These are phyloP conservation scores for Scaptodrosophila latifasciaeformis DNA, from an alignment of 2,888 invertebrate genomes.

Conservation along the genomic window DNA sequence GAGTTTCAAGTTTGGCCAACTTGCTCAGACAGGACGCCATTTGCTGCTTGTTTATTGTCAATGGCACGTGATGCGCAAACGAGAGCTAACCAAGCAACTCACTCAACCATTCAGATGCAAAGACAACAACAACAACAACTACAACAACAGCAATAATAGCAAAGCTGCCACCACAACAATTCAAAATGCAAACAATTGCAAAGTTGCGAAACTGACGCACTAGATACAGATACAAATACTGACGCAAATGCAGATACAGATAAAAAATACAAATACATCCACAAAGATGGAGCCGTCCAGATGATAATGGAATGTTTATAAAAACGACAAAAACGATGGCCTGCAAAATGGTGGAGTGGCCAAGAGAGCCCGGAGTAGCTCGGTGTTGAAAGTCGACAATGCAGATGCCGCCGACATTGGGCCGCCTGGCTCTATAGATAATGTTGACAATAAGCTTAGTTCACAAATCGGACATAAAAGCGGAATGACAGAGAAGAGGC, in stretches of 20 bases:
- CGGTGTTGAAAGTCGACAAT: too few species aligned
- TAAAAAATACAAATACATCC: slow-evolving; percentile 20
- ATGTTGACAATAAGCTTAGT: too few species aligned
- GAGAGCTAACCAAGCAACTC: slow-evolving; percentile 36
- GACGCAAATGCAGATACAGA: slow-evolving; percentile 15
- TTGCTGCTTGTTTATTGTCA: slow-evolving; percentile 36
- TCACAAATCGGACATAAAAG: too few species aligned
- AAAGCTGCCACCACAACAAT: slow-evolving; percentile 14
- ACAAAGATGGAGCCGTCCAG: too few species aligned
- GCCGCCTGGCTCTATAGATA: too few species aligned
- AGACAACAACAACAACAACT: slow-evolving; percentile 58
- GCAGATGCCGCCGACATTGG: too few species aligned
- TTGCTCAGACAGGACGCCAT: background rate
- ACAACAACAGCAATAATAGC: background rate
- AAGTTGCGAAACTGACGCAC: slow-evolving; percentile 5
- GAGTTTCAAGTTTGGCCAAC: slow-evolving; percentile 23
- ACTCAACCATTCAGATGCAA: slow-evolving; percentile 18
- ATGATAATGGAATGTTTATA: too few species aligned
- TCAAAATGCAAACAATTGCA: slow-evolving; percentile 37
- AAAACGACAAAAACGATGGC: too few species aligned
- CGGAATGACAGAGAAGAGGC: too few species aligned
- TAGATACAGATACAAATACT: slow-evolving; percentile 19
- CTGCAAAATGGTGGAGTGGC: too few species aligned
- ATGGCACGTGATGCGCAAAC: slow-evolving; percentile 60
- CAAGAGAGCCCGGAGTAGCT: too few species aligned